Conservation (phyloP, 1,140 invertebrate genomes). For the Papilio helenus region DNA sequence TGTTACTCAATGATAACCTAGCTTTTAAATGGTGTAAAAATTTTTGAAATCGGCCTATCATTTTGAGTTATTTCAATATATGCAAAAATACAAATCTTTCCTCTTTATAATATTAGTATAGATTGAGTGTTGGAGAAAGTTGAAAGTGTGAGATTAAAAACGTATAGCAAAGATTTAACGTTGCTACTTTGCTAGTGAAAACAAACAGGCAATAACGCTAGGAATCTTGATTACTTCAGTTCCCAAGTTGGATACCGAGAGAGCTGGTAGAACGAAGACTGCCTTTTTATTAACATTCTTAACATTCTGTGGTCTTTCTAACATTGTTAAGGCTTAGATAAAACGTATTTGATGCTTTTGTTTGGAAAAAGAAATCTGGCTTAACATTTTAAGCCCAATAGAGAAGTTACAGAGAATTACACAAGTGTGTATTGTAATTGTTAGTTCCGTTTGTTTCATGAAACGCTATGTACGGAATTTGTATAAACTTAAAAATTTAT, state of each 20-base stretch:
- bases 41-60: no score
- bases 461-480: neutral
- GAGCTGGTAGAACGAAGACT: neutral
- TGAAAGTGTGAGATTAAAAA: neutral
- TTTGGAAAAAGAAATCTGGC: neutral
- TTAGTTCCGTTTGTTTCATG: neutral
- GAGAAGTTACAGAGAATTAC: no score
- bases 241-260: neutral
- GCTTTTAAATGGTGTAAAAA: no score
- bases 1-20: no score
- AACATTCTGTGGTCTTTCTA: neutral
- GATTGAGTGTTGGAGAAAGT: neutral
- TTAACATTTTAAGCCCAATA: no score
- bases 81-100: no score
- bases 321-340: neutral
- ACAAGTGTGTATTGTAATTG: neutral
- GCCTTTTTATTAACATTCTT: conserved; percentile 4
- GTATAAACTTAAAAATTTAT: conserved; percentile 8
- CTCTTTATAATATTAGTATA: no score
- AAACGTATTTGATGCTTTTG: neutral
- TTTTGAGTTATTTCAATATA: no score
- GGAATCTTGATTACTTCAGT: conserved; percentile 11
- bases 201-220: conserved; percentile 1
- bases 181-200: neutral
- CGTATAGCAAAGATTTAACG: neutral